phyloP scores from a whole-genome alignment of 2,797 vertebrate species.

The Strix occidentalis region DNA sequence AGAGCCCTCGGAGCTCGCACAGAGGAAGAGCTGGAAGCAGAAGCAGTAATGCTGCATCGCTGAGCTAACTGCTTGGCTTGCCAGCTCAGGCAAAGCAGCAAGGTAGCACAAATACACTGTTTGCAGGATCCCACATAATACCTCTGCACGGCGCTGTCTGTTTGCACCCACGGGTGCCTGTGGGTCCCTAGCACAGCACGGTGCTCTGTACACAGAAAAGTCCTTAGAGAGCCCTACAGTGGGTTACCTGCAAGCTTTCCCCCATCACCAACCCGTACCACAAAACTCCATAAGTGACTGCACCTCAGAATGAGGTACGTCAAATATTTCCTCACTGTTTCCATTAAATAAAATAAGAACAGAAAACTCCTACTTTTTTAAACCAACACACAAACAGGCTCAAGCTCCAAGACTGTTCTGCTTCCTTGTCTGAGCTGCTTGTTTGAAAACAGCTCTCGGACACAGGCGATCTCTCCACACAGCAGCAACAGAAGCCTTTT shows the following conservation, averaged over 20 bases:
- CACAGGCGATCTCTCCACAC: neutral
- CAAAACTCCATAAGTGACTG: neutral
- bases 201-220: neutral
- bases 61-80: neutral
- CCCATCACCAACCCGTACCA: neutral
- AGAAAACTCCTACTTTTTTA: neutral
- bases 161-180: accelerated
- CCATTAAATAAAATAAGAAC: neutral
- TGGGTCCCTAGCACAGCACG: neutral
- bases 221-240: neutral
- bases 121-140: accelerated
- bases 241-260: neutral
- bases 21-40: neutral
- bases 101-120: neutral
- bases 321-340: neutral
- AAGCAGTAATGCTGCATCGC: neutral
- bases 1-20: neutral
- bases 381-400: neutral
- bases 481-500: neutral
- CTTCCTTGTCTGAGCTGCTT: neutral
- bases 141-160: neutral
- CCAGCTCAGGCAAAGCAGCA: neutral
- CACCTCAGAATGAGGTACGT: neutral
- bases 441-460: neutral
- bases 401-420: neutral